Evolutionary conservation across 1,140 invertebrate genomes (phyloP), one percentile per base, ranked within the genome.

Genomic region (Dendroctonus valens): DNA sequence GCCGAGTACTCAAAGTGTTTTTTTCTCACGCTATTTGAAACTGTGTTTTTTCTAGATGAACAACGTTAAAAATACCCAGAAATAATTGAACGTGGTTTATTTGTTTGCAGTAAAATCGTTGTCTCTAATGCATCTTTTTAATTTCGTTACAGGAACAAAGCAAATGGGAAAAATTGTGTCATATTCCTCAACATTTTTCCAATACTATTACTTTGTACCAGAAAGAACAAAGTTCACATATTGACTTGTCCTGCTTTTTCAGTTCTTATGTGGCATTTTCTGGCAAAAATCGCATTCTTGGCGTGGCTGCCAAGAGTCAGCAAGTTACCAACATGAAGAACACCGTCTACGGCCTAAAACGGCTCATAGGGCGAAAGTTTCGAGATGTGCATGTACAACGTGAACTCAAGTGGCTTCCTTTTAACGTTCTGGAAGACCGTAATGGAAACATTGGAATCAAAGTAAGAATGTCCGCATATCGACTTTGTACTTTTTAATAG

Each of bases 241-340:
- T 26, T 26, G 4, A 11, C 9, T 46, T 46, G 44, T 46, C 9
- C 12, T 11, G 9, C 37, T 8, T 11, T 44, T 44, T 59, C 12
- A 98, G 96, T 82, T 90, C 96, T 82, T 98, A 87, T 82, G 92
- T 99, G 11, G 95, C 96, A 38, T 97, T 99, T 80, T 93, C 91
- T 75, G 88, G 88, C 44, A 95, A 93, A 75, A 95, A 91, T 73
- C 87, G 97, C 72, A 90, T 93, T 72, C 85, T 99, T 74, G 97
- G 97, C 44, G 94, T 96, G 14, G 93, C 94, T 49, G 97, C 97
- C 38, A 98, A 97, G 79, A 97, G 97, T 78, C 95, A 98, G 78
- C 89, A 92, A 81, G 89, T 97, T 9, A 98, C 94, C 69, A 99
- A 99, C 78, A 89, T 97, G 84, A 96, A 94, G 79, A 99, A 98